Evolutionary conservation across 2,113 vertebrate species (phyloP).

Genomic region (Burhinus bistriatus): DNA sequence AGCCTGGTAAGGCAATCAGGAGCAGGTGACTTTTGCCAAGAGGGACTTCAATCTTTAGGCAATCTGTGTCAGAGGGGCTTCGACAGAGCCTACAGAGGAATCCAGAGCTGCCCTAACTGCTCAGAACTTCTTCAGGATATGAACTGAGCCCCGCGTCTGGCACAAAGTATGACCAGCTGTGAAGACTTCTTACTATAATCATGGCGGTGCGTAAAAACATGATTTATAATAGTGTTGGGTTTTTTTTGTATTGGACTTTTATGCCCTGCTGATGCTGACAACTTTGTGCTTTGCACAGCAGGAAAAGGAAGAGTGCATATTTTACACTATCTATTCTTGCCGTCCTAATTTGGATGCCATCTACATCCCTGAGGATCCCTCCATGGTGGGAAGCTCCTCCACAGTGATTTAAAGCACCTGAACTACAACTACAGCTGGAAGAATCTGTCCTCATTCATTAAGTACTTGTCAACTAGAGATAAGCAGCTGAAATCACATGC

Average conservation of each 20-base stretch:
- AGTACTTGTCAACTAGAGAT: neutral
- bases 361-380: neutral
- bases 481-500: neutral
- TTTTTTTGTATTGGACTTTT: neutral
- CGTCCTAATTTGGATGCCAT: neutral
- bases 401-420: neutral
- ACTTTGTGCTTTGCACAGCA: neutral
- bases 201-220: neutral
- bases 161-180: neutral
- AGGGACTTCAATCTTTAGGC: neutral
- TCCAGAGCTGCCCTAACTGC: neutral
- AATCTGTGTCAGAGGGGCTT: neutral
- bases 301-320: neutral
- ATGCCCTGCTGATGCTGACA: neutral
- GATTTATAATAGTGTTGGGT: neutral
- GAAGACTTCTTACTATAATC: neutral
- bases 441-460: neutral
- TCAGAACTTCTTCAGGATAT: neutral
- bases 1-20: neutral
- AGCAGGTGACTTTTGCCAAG: neutral
- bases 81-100: neutral
- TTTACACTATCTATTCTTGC: neutral
- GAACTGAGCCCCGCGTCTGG: accelerated
- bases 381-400: neutral
- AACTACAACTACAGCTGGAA: neutral